Conservation (phyloP, 2,113 vertebrate genomes). For the Eublepharis macularius region DNA sequence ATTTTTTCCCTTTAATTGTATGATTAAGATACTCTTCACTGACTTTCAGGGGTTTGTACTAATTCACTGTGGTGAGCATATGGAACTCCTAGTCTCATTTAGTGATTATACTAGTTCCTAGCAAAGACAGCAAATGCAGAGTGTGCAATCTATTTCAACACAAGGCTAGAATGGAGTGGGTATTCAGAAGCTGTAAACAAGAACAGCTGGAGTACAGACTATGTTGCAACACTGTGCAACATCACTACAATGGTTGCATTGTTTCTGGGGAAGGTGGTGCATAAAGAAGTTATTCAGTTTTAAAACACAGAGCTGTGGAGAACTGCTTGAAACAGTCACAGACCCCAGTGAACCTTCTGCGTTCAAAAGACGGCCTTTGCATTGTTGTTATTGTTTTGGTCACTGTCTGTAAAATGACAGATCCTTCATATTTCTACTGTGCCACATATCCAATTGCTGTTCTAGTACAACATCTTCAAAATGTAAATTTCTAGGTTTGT, state of each 20-base stretch:
- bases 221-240: constrained; percentile 46
- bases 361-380: constrained; percentile 30
- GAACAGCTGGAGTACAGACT: constrained; percentile 62
- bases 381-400: constrained; percentile 14
- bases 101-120: constrained; percentile 2
- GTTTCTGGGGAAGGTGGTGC: constrained; percentile 59
- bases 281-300: constrained; percentile 75
- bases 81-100: background rate
- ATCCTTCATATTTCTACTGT: background rate
- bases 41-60: background rate
- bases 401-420: constrained; percentile 16
- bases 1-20: too few species aligned
- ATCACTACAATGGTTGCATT: constrained; percentile 70
- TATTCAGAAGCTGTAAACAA: constrained; percentile 57
- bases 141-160: constrained; percentile 24
- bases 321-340: constrained; percentile 48
- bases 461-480: background rate
- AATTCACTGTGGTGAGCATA: background rate
- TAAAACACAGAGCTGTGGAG: constrained; percentile 55
- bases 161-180: constrained; percentile 15
- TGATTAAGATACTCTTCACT: too few species aligned
- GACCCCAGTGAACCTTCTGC: constrained; percentile 49
- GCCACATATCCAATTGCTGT: background rate
- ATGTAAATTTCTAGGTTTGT: background rate
- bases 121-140: constrained; percentile 3